Conservation (phyloP, 2,888 invertebrate species). For the Caenorhabditis macrosperma region DNA sequence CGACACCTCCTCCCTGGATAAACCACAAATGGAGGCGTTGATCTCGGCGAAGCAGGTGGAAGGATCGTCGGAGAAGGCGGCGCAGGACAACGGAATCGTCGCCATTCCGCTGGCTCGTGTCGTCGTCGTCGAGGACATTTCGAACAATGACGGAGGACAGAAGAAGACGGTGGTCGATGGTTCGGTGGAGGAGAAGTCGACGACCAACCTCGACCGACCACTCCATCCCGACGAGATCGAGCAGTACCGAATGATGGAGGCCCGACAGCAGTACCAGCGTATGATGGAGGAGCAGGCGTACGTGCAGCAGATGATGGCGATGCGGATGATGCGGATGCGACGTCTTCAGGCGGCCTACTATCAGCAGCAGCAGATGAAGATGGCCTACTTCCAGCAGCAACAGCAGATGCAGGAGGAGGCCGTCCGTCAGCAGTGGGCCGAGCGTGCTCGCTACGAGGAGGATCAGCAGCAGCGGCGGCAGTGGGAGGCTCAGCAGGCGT, state of each 20-base stretch:
- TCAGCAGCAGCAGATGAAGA: conserved; percentile 55
- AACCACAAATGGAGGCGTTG: conserved; percentile 51
- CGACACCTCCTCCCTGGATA: conserved; percentile 24
- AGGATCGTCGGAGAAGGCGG: conserved; percentile 39
- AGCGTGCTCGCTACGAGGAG: conserved; percentile 52
- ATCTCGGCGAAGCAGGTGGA: conserved; percentile 11
- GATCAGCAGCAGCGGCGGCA: conserved; percentile 47
- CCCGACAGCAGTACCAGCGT: conserved; percentile 46
- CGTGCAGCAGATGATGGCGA: conserved; percentile 53
- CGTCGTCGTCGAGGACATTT: conserved; percentile 54
- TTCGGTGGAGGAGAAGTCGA: conserved; percentile 47
- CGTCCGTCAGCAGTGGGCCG: conserved; percentile 55
- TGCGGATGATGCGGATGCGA: conserved; percentile 50
- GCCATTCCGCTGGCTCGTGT: conserved; percentile 54
- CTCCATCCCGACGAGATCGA: conserved; percentile 61
- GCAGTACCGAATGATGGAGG: conserved; percentile 51
- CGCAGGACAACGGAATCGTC: conserved; percentile 24
- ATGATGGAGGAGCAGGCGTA: conserved; percentile 43
- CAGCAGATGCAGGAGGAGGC: conserved; percentile 52
- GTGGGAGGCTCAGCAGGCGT: conserved; percentile 35
- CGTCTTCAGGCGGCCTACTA: conserved; percentile 42
- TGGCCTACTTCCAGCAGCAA: conserved; percentile 42
- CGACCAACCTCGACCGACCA: conserved; percentile 34
- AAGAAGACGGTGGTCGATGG: conserved; percentile 51
- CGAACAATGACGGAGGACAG: conserved; percentile 4